Conservation (phyloP, 1,140 invertebrate genomes). For the Penaeus japonicus region DNA sequence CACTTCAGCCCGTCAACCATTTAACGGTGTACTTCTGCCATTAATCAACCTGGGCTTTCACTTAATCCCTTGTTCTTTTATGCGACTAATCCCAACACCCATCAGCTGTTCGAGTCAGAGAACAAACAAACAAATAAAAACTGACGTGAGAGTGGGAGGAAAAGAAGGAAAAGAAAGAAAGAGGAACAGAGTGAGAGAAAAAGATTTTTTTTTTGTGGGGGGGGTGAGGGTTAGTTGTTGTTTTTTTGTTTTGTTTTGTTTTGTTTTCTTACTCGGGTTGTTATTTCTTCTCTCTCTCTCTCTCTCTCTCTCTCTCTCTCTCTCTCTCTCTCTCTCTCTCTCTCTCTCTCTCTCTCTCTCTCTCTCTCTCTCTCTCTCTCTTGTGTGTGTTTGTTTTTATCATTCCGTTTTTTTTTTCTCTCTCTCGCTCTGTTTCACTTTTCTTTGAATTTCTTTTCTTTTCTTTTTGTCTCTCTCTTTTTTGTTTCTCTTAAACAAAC, state of each 20-base stretch:
- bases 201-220: too few species aligned
- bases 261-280: background rate
- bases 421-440: slow-evolving; percentile 21
- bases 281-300: background rate
- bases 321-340: background rate
- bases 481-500: background rate
- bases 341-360: background rate
- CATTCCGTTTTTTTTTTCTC: background rate
- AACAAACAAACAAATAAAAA: too few species aligned
- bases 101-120: too few species aligned
- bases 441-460: background rate
- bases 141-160: too few species aligned
- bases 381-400: background rate
- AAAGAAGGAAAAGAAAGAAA: too few species aligned
- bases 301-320: background rate
- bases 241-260: background rate
- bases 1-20: too few species aligned
- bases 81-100: too few species aligned
- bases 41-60: too few species aligned
- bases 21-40: too few species aligned
- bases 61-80: too few species aligned
- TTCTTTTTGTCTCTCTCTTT: slow-evolving; percentile 6
- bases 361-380: background rate
- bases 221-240: too few species aligned
- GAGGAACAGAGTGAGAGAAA: too few species aligned